Conservation (phyloP, 1,140 invertebrate species). For the Metopolophium dirhodum region DNA sequence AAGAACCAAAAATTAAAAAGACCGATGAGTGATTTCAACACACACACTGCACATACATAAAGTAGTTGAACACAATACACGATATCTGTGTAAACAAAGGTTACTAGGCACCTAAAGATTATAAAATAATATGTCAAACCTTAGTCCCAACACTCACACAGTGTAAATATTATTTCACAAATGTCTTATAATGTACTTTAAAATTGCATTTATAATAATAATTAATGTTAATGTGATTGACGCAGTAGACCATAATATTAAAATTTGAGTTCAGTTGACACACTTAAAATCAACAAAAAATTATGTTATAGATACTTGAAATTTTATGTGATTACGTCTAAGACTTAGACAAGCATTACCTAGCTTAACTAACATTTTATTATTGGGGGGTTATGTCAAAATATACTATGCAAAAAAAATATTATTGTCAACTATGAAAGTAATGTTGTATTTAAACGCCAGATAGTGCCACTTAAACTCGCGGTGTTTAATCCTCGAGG, state of each 20-base stretch:
- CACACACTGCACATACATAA: too few relatives aligned
- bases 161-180: too few relatives aligned
- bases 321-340: not conserved
- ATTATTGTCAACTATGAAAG: not conserved
- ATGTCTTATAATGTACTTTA: too few relatives aligned
- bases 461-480: slow-evolving; percentile 46
- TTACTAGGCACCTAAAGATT: too few relatives aligned
- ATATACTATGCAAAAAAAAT: not conserved
- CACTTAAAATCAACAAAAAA: not conserved
- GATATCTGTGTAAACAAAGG: too few relatives aligned
- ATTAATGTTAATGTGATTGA: not conserved
- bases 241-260: not conserved
- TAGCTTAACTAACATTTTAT: not conserved
- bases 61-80: too few relatives aligned
- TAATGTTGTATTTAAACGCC: not conserved
- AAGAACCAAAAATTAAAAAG: too few relatives aligned
- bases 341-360: not conserved
- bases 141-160: too few relatives aligned
- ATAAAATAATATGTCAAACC: too few relatives aligned
- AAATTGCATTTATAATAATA: not conserved
- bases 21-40: too few relatives aligned
- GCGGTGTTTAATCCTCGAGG: too few relatives aligned
- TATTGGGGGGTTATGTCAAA: too few relatives aligned
- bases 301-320: not conserved
- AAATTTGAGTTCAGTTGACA: not conserved